These are phyloP conservation scores for Burhinus oedicnemus DNA, from an alignment of 2,113 vertebrate genomes.

Conservation along the genomic window DNA sequence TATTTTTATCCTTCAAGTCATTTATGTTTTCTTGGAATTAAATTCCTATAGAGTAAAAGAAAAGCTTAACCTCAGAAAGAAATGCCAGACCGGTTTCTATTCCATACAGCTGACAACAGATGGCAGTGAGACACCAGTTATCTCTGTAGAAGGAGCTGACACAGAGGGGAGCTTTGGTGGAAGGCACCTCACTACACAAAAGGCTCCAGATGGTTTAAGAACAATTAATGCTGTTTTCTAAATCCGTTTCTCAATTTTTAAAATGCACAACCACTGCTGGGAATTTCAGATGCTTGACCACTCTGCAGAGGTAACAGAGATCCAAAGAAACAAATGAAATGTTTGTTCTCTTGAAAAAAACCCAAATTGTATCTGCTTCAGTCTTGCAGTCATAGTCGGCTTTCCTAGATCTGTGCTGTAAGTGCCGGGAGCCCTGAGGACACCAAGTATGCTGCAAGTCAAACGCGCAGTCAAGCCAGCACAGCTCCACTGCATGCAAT, in stretches of 20 bases:
- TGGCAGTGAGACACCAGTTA: constrained; percentile 57
- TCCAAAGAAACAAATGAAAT: not conserved
- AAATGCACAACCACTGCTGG: not conserved
- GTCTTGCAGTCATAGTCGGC: not conserved
- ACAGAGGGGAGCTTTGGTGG: not conserved
- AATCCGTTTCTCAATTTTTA: not conserved
- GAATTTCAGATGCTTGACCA: not conserved
- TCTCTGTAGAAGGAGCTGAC: not conserved
- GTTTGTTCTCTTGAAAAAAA: not conserved
- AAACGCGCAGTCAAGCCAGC: not conserved
- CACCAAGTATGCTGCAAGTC: not conserved
- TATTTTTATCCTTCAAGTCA: not conserved
- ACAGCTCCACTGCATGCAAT: not conserved
- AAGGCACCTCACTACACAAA: not conserved
- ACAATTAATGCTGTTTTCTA: not conserved
- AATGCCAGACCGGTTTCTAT: not conserved
- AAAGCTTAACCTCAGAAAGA: not conserved
- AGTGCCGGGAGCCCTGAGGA: not conserved
- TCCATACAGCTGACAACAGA: constrained; percentile 33
- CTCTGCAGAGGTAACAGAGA: not conserved
- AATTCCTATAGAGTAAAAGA: not conserved
- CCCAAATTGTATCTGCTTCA: not conserved
- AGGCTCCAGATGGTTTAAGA: not conserved
- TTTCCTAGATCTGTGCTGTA: not conserved
- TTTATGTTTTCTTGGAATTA: not conserved